These are phyloP conservation scores for Sitta europaea DNA, from an alignment of 2,113 vertebrate genomes.

Conservation along the genomic window DNA sequence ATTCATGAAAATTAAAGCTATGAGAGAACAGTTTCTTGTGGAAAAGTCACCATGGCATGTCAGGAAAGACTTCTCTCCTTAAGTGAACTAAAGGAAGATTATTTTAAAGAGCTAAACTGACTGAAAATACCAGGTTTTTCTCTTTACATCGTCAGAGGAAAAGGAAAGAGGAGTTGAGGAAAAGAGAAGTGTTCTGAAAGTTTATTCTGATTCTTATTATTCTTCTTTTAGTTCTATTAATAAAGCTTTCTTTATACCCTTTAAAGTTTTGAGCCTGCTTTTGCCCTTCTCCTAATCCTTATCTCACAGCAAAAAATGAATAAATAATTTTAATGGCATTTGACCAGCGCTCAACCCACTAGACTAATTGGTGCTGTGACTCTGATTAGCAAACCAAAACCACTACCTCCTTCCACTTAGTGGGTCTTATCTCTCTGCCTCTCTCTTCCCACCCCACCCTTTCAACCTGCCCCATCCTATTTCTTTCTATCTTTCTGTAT, in stretches of 20 bases:
- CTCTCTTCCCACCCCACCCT: neutral
- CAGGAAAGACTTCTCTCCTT: neutral
- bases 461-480: fast-evolving
- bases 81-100: neutral
- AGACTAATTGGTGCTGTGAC: neutral
- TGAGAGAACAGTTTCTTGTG: neutral
- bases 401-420: neutral
- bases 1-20: neutral
- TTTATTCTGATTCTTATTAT: neutral
- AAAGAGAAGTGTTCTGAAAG: neutral
- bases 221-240: neutral
- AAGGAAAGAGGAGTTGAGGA: neutral
- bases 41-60: neutral
- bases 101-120: neutral
- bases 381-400: neutral
- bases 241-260: neutral
- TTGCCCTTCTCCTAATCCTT: neutral
- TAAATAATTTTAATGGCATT: neutral
- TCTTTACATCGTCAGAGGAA: neutral
- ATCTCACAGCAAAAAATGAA: neutral
- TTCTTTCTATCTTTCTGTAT: neutral
- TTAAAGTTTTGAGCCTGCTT: neutral
- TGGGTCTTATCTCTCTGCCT: neutral
- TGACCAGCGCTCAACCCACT: neutral
- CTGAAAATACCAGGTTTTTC: neutral